A percentile compares a stretch with the other conserved stretches of the same genome.
Evolutionary conservation across 2,797 vertebrate genomes (phyloP).

Genomic region (Sebastes dallii): DNA sequence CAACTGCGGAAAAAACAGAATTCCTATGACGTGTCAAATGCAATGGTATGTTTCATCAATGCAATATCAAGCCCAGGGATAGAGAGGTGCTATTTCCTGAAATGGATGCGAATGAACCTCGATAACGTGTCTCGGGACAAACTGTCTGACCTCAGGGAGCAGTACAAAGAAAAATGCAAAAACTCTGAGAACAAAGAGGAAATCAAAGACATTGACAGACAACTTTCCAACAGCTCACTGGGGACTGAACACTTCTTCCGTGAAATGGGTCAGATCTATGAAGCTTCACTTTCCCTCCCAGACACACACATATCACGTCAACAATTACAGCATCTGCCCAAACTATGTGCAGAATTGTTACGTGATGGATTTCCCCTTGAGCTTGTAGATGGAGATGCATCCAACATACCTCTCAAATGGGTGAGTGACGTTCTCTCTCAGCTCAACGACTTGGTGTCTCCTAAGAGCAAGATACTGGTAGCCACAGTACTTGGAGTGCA

Average conservation of each 20-base stretch:
- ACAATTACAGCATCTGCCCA: conserved; percentile 77
- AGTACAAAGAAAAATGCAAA: conserved; percentile 69
- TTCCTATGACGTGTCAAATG: conserved; percentile 50
- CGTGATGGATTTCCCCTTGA: conserved; percentile 84
- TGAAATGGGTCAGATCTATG: conserved; percentile 86
- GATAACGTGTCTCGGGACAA: conserved; percentile 70
- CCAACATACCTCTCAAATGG: conserved; percentile 83
- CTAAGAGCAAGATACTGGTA: conserved; percentile 74
- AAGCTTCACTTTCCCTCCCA: conserved; percentile 76
- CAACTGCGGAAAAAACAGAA: conserved; percentile 67
- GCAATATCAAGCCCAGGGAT: conserved; percentile 53
- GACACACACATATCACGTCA: conserved; percentile 21
- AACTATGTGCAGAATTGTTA: conserved; percentile 77
- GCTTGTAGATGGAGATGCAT: conserved; percentile 84
- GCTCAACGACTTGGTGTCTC: conserved; percentile 73
- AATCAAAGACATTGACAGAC: conserved; percentile 61
- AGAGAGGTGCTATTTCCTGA: conserved; percentile 81
- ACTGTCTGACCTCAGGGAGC: conserved; percentile 59
- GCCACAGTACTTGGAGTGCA: conserved; percentile 82
- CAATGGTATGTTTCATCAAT: conserved; percentile 74
- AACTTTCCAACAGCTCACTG: conserved; percentile 79
- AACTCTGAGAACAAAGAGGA: conserved; percentile 56
- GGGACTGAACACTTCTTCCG: conserved; percentile 85
- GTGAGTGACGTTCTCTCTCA: conserved; percentile 77
- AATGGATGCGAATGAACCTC: conserved; percentile 84